phyloP scores from a whole-genome alignment of 2,113 vertebrate genomes.

The Pterocles burchelli region DNA sequence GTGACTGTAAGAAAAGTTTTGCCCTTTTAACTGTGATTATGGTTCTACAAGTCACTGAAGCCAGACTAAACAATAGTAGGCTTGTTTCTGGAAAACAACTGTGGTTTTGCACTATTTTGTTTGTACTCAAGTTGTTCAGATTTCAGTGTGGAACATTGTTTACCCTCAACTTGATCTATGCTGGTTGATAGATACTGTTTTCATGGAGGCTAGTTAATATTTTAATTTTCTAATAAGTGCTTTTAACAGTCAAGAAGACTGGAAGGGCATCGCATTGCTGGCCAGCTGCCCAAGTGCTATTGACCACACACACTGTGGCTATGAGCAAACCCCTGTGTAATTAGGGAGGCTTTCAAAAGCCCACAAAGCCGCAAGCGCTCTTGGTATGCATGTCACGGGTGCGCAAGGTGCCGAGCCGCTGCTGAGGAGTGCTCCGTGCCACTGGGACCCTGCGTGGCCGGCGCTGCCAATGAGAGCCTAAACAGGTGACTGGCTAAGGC shows the following conservation, averaged over 20 bases:
- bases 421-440: not conserved
- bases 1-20: not conserved
- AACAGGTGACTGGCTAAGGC: not conserved
- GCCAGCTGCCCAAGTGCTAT: not conserved
- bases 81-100: not conserved
- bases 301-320: not conserved
- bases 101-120: not conserved
- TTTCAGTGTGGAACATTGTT: not conserved
- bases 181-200: not conserved
- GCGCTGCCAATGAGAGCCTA: accelerated
- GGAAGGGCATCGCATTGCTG: not conserved
- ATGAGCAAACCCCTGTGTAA: not conserved
- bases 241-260: accelerated
- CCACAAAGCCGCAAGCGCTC: not conserved
- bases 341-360: not conserved
- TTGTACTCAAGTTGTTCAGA: not conserved
- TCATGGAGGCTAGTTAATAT: not conserved
- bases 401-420: not conserved
- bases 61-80: not conserved
- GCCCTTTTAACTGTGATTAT: not conserved
- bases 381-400: not conserved
- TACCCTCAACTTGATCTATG: not conserved
- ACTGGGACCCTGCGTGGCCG: not conserved
- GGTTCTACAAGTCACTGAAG: not conserved
- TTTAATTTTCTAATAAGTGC: not conserved